Evolutionary conservation across 2,113 vertebrate genomes (phyloP), one percentile per base, ranked within the genome.

Genomic region (Apodemus sylvaticus): DNA sequence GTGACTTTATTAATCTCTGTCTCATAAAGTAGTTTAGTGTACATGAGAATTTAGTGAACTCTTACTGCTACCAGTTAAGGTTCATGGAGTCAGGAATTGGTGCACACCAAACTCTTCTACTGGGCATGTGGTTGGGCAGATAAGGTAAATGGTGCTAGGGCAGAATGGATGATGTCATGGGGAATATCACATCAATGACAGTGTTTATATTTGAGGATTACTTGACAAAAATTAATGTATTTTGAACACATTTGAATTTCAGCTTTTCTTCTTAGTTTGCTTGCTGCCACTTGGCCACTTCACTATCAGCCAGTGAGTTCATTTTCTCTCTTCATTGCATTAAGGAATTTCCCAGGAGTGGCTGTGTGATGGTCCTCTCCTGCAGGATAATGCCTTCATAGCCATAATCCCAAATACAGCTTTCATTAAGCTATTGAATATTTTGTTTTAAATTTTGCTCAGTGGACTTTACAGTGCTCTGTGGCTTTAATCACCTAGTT

Each of bases 271-370:
- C 20, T 89, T 90, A 64, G 87, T 95, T 93, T 89, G 29, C 45
- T 87, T 64, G 90, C 93, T 93, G 89, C 93, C 88, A 34, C 94
- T 89, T 89, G 45, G 78, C 94, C 87, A 60, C 92, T 93, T 95
- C 79, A 81, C 77, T 89, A 53, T 64, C 45, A 85, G 45, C 29
- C 64, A 90, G 24, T 45, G 58, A 76, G 85, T 85, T 60, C 48
- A 2, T 89, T 97, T 94, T 86, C 51, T 96, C 87, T 91, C 66
- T 90, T 89, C 48, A 34, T 71, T 77, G 39, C 24, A 48, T 95
- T 87, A 92, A 55, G 93, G 58, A 92, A 90, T 95, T 88, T 95
- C 64, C 24, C 85, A 77, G 71, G 68, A 82, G 71, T 81, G 79
- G 9, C 22, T 81, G 45, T 31, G 31, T 64, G 48, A 91, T 85